Conservation (phyloP, 2,797 vertebrate genomes). For the Protonibea diacanthus region DNA sequence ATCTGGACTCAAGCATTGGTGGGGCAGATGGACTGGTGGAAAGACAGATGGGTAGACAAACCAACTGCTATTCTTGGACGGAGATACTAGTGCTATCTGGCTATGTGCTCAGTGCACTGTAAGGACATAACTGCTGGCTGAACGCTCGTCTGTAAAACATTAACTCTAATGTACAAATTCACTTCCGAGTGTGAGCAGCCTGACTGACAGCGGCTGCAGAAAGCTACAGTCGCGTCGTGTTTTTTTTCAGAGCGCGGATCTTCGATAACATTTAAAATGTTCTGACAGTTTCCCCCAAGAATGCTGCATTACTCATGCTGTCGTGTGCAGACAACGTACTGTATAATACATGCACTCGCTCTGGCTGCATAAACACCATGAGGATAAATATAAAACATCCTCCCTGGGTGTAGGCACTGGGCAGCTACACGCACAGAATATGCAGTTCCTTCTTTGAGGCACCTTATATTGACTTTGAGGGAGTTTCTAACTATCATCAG, state of each 20-base stretch:
- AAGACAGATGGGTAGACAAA: conserved; percentile 21
- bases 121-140: neutral
- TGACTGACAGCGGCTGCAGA: neutral
- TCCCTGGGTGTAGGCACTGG: neutral
- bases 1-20: neutral
- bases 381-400: neutral
- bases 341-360: conserved; percentile 23
- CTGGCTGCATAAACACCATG: conserved; percentile 4
- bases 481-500: no score
- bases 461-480: no score
- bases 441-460: neutral
- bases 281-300: conserved; percentile 22
- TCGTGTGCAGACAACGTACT: conserved; percentile 10
- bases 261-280: conserved; percentile 5
- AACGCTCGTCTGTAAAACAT: conserved; percentile 4
- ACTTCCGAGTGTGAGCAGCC: neutral
- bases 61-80: conserved; percentile 3
- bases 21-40: conserved; percentile 14
- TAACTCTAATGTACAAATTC: conserved; percentile 4
- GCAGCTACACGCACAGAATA: neutral
- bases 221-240: neutral
- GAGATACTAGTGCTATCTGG: neutral
- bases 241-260: neutral
- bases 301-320: conserved; percentile 7
- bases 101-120: neutral